Evolutionary conservation across 2,888 invertebrate species (phyloP).

Genomic region (Scrobipalpa costella): DNA sequence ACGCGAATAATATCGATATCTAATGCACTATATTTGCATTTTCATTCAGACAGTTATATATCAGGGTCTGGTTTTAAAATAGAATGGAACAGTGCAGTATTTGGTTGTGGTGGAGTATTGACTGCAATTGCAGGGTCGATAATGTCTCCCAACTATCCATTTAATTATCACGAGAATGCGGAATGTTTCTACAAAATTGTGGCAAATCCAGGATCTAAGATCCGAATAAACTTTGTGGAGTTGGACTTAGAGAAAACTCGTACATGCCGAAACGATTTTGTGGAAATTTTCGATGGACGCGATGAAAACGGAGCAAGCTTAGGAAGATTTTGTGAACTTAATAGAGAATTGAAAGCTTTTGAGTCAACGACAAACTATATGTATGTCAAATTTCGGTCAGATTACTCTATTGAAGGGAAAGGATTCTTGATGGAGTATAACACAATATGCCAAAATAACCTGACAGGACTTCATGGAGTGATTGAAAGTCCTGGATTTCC

Average conservation of each 20-base stretch:
- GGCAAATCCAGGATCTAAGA: conserved; percentile 86
- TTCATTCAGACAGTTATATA: conserved; percentile 86
- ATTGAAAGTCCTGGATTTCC: conserved; percentile 95
- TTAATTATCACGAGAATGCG: conserved; percentile 84
- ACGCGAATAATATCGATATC: conserved; percentile 86
- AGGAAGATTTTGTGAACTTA: conserved; percentile 83
- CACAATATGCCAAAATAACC: conserved; percentile 84
- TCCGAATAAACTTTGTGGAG: conserved; percentile 85
- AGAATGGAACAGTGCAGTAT: conserved; percentile 68
- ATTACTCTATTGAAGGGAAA: conserved; percentile 81
- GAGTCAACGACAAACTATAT: conserved; percentile 83
- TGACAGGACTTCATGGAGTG: conserved; percentile 85
- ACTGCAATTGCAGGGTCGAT: conserved; percentile 86
- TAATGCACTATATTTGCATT: conserved; percentile 87
- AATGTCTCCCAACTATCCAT: conserved; percentile 93
- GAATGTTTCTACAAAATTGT: conserved; percentile 91
- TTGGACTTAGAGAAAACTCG: conserved; percentile 84
- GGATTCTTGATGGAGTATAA: conserved; percentile 91
- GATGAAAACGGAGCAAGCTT: conserved; percentile 76
- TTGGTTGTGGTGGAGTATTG: conserved; percentile 91
- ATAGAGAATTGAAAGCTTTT: conserved; percentile 66
- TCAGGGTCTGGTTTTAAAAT: conserved; percentile 85
- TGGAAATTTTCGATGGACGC: conserved; percentile 85
- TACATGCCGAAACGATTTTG: conserved; percentile 80
- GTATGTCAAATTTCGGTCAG: conserved; percentile 87